Evolutionary conservation across 2,797 vertebrate species (phyloP).

Genomic region (Microchirus variegatus): DNA sequence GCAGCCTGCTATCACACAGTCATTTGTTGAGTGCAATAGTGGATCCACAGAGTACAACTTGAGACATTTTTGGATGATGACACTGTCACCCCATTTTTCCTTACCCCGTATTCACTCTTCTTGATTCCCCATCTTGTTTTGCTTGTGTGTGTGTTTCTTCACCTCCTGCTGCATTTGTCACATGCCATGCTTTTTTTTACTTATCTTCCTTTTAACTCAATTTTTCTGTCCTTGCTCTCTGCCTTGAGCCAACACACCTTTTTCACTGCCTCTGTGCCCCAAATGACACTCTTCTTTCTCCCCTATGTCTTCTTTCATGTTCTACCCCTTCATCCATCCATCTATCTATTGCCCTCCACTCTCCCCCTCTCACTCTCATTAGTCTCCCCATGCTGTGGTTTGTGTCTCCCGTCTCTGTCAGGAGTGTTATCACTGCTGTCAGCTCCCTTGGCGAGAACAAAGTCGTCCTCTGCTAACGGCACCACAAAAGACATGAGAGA

Average conservation of each 20-base stretch:
- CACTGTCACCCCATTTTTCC: constrained; percentile 44
- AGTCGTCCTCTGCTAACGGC: constrained; percentile 80
- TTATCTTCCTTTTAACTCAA: constrained; percentile 18
- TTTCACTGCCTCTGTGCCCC: constrained; percentile 33
- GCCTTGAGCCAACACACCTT: constrained; percentile 48
- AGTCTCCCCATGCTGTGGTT: constrained; percentile 73
- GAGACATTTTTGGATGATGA: constrained; percentile 32
- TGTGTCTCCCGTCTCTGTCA: constrained; percentile 81
- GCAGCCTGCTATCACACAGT: constrained; percentile 29
- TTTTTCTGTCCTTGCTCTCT: constrained; percentile 32
- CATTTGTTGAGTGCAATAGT: constrained; percentile 27
- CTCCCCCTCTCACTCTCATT: constrained; percentile 69
- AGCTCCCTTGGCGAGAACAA: constrained; percentile 82
- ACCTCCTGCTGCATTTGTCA: constrained; percentile 52
- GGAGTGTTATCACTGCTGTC: constrained; percentile 83
- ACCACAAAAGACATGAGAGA: constrained; percentile 79
- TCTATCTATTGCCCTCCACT: constrained; percentile 57
- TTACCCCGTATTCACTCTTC: constrained; percentile 21
- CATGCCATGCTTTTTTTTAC: constrained; percentile 30
- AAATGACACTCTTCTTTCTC: constrained; percentile 40
- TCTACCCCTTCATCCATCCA: constrained; percentile 48
- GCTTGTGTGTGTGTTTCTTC: constrained; percentile 52
- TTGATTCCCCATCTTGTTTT: constrained; percentile 29
- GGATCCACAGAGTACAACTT: constrained; percentile 22
- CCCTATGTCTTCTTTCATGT: constrained; percentile 53